Base-by-base conservation (phyloP, 2,888 invertebrate species). In the Cerceris ruficornis region DNA sequence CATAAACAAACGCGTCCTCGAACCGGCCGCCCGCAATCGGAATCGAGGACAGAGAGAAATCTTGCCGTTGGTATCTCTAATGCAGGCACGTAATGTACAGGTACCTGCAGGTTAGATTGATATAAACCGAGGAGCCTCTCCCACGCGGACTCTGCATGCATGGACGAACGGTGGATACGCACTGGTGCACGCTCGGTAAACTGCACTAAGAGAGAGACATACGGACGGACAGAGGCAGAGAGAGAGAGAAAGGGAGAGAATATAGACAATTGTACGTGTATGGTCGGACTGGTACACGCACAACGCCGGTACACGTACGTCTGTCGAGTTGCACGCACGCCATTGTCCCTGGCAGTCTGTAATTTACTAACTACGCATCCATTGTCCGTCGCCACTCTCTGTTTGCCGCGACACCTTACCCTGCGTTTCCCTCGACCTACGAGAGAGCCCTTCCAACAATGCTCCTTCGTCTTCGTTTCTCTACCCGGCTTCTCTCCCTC, bases 351-450 rank as follows among this genome's bases (percentile, higher is more conserved):
- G 81, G 79, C 81, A 82, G 82, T 83, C 84, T 86, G 87, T 89
- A 90, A 90, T 90, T 88, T 88, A 90, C 88, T 89, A 90, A 89
- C 90, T 88, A 86, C 87, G 86, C 88, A 73, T 82, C 85, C 80
- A 88, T 89, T 88, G 85, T 89, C 77, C 82, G 68, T 80, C 69
- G 80, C 81, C 82, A 77, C 84, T 83, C 72, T 83, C 79, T 80
- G 81, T 82, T 83, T 81, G 79, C 83, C 71, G 75, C 86, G 81
- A 82, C 86, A 82, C 83, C 85, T 86, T 84, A 77, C 69, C 60
- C 70, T 43, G 50, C 59, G 69, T 69, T 68, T 73, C 67, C 58
- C 66, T 52, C 49, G 64, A 65, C 65, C 69, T 50, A 57, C 52
- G 43, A 42, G 55, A 42, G 64, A 42, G 65, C 60, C 52, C 54